Evolutionary conservation across 2,797 vertebrate genomes (phyloP).

Genomic region (Oreochromis mossambicus): DNA sequence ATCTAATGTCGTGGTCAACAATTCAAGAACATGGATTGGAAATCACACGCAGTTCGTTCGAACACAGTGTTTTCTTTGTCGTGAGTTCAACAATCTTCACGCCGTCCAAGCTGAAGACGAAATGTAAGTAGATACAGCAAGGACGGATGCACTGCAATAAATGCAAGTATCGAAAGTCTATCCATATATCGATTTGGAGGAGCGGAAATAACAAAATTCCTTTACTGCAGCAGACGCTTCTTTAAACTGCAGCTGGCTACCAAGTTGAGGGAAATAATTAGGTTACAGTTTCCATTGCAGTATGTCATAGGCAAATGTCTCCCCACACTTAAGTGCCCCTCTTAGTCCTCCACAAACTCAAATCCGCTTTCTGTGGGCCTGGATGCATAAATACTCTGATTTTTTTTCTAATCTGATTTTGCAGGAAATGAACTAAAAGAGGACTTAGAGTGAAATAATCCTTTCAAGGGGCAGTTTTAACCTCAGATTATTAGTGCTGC

Average conservation of each 20-base stretch:
- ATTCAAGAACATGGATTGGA: conserved; percentile 2
- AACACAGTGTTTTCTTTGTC: conserved; percentile 16
- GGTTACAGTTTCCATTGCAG: background rate
- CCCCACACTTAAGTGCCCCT: conserved; percentile 10
- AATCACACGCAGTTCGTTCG: conserved; percentile 13
- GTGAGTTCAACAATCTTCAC: conserved; percentile 42
- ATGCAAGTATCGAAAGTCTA: conserved; percentile 18
- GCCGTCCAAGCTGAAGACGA: conserved; percentile 39
- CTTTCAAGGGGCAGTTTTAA: conserved; percentile 16
- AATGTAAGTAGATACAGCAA: conserved; percentile 51
- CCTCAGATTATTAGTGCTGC: conserved; percentile 27
- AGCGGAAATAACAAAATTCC: background rate
- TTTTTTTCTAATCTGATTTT: conserved; percentile 40
- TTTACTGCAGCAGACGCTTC: conserved; percentile 3
- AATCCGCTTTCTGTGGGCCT: conserved; percentile 25
- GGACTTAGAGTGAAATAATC: conserved; percentile 18
- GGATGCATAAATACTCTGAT: conserved; percentile 18
- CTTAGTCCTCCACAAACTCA: conserved; percentile 15
- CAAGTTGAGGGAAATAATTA: conserved; percentile 12
- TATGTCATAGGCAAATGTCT: background rate
- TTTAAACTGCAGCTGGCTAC: background rate
- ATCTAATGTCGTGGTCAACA: background rate
- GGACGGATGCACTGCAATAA: conserved; percentile 35
- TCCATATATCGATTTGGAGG: background rate
- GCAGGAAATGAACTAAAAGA: conserved; percentile 18